Conservation (phyloP, 1,140 invertebrate genomes). For the Drosophila azteca region DNA sequence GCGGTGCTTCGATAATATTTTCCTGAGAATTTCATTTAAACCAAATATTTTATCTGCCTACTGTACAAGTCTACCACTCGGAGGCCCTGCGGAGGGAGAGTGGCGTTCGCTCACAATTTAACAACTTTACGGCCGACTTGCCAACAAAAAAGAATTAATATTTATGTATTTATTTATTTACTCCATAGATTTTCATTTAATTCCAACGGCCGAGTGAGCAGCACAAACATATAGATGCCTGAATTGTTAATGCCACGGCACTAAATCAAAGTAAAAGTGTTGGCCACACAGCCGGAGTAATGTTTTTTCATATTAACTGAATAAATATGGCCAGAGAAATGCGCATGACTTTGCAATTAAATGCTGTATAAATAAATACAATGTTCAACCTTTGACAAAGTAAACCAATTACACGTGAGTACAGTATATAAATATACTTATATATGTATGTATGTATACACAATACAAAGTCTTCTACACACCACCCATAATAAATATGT, state of each 20-base stretch:
- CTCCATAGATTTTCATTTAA: constrained; percentile 17
- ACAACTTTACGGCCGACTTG: no score
- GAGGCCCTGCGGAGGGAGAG: no score
- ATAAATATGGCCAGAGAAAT: constrained; percentile 17
- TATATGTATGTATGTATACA: no score
- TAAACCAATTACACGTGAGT: constrained; percentile 30
- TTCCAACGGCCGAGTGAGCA: constrained; percentile 29
- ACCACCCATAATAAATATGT: no score
- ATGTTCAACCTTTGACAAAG: constrained; percentile 22
- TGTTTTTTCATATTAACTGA: constrained; percentile 8
- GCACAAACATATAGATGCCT: constrained; percentile 35
- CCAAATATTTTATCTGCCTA: no score
- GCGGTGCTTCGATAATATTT: no score
- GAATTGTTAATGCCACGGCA: constrained; percentile 51
- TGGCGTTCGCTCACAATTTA: no score
- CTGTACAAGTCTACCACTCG: no score
- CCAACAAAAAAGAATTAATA: background rate
- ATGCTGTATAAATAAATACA: constrained; percentile 35
- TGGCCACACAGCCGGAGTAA: constrained; percentile 12
- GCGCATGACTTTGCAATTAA: constrained; percentile 45
- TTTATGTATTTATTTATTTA: constrained; percentile 4
- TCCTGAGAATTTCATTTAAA: no score
- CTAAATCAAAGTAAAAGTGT: constrained; percentile 54
- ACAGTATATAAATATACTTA: background rate
- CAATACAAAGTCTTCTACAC: background rate